Conservation (phyloP, 2,888 invertebrate species). For the Caenorhabditis sp. region DNA sequence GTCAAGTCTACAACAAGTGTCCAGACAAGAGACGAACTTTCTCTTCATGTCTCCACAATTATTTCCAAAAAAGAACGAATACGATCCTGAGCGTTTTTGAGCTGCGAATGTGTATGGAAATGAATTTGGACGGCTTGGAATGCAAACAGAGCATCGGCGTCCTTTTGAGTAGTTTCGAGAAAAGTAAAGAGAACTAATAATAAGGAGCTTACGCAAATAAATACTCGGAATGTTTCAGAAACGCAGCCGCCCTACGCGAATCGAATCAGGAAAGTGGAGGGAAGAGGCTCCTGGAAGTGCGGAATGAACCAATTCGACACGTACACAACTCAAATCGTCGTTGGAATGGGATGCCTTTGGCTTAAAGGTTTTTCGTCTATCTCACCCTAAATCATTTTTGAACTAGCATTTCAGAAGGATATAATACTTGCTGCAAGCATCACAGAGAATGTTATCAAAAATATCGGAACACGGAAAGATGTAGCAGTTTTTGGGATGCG, state of each 20-base stretch:
- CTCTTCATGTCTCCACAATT: background rate
- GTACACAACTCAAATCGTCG: slow-evolving; percentile 5
- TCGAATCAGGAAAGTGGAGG: background rate
- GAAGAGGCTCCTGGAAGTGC: slow-evolving; percentile 2
- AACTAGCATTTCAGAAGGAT: slow-evolving; percentile 20
- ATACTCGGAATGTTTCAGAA: background rate
- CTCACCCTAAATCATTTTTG: background rate
- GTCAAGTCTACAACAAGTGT: background rate
- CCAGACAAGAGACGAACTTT: background rate
- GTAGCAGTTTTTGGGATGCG: background rate
- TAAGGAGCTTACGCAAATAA: too few species aligned
- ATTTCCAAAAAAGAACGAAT: background rate
- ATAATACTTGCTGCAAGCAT: slow-evolving; percentile 25
- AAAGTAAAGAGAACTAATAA: background rate
- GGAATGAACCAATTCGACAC: slow-evolving; percentile 7
- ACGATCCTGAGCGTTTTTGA: background rate
- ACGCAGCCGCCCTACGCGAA: background rate
- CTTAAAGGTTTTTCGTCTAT: slow-evolving; percentile 5
- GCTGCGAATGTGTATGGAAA: slow-evolving; percentile 7
- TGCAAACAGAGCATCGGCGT: background rate
- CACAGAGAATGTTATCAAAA: background rate
- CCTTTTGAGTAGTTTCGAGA: background rate
- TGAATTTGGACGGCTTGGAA: slow-evolving; percentile 2
- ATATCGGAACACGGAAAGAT: background rate
- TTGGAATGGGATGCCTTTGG: slow-evolving; percentile 3